Base-by-base conservation (phyloP, 2,797 vertebrate genomes). In the Gouania willdenowi region DNA sequence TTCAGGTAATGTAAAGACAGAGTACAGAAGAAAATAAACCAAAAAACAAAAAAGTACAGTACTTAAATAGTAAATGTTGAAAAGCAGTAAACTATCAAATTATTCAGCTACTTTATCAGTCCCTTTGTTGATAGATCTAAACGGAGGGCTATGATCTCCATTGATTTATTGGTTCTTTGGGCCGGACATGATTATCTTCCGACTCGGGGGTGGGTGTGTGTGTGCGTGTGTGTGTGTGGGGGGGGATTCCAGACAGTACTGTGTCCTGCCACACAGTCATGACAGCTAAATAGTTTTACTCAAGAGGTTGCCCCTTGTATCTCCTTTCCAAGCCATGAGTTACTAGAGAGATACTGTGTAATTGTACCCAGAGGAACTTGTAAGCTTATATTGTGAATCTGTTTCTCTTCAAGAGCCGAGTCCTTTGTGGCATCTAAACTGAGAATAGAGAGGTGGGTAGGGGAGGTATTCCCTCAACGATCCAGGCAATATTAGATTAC, bases 141-240 rank as follows among this genome's bases (percentile, higher is more conserved):
- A 90, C 87, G 68, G 79, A 87, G 48, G 85, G 88, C 89, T 78
- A 82, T 91, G 89, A 90, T 91, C 66, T 77, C 83, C 87, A 96
- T 94, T 93, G 92, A 98, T 95, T 94, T 94, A 94, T 93, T 90
- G 91, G 85, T 85, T 91, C 84, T 89, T 83, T 71, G 69, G 87
- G 87, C 65, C 79, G 89, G 89, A 82, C 83, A 79, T 83, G 89
- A 91, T 93, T 91, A 92, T 93, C 88, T 89, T 82, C 76, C 60
- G 76, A 79, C 91, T 92, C 91, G 46, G 79, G 91, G n/a, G n/a
- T n/a, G n/a, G n/a, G n/a, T n/a, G 91, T n/a, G n/a, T n/a, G n/a
- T n/a, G n/a, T n/a, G n/a, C n/a, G n/a, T n/a, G n/a, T n/a, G n/a
- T n/a, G n/a, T n/a, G n/a, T n/a, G n/a, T n/a, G n/a, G n/a, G n/a